A percentile compares a stretch with the other conserved stretches of the same genome.
phyloP scores from a whole-genome alignment of 2,797 vertebrate genomes.

The Poecilia wingei region DNA sequence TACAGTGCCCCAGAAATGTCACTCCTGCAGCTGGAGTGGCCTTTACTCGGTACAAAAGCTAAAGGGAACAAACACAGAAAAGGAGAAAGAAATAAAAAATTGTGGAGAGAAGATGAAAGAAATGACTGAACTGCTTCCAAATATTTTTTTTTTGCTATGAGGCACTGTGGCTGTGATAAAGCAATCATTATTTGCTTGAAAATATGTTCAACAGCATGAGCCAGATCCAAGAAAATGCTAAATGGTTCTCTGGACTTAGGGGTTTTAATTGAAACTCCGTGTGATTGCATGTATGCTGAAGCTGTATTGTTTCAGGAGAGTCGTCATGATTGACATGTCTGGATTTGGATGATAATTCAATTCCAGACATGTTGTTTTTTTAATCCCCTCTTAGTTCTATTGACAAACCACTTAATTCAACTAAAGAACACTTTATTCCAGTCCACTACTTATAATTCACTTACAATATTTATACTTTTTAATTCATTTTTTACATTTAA shows the following conservation, averaged over 20 bases:
- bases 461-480: neutral
- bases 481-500: neutral
- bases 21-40: constrained; percentile 55
- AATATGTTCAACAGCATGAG: neutral
- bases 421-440: no score
- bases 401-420: neutral
- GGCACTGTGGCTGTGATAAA: neutral
- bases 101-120: neutral
- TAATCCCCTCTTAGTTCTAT: neutral
- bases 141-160: neutral
- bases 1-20: constrained; percentile 67
- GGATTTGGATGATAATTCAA: neutral
- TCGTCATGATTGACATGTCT: neutral
- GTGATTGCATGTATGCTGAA: neutral
- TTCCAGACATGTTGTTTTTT: neutral
- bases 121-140: constrained; percentile 1
- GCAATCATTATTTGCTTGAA: neutral
- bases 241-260: neutral
- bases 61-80: constrained; percentile 37
- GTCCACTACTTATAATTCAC: neutral
- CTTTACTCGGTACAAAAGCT: constrained; percentile 59
- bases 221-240: neutral
- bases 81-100: neutral
- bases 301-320: neutral
- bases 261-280: neutral